Base-by-base conservation (phyloP, 1,140 invertebrate genomes). In the Hestina assimilis region DNA sequence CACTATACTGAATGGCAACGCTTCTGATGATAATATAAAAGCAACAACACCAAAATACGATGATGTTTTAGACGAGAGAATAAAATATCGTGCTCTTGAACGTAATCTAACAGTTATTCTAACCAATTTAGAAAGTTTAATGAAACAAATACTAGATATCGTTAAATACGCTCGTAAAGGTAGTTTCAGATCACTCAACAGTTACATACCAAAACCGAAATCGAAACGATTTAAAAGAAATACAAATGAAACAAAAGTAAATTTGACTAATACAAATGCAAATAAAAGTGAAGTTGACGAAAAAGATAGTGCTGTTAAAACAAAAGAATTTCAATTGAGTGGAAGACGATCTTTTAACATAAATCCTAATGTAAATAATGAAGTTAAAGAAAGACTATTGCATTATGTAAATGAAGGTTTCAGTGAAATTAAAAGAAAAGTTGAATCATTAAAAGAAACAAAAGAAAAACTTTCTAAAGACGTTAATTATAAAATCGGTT, bases 321-420 rank as follows among this genome's bases (percentile, higher is more conserved):
- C 33, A n/a, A 26, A 41, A 4, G 40, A 38, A 14, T 26, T 12
- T n/a, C n/a, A 40, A 23, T 28, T 20, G 9, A 29, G 33, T 26
- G 33, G 47, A 9, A 48, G 60, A 48, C 38, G 60, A 43, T 17
- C 28, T 0, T 42, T 55, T 26, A 14, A 38, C n/a, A 7, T 7
- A 1, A 14, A 26, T 2, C 19, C 21, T 4, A 5, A 19, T 4
- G 20, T 17, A 12, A 46, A 42, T 14, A 54, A 43, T 11, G 62
- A 63, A 53, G 54, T 79, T 3, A 75, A 69, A 60, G 38, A 47
- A 3, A 73, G 70, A 59, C 28, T 79, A 1, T 43, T 81, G 1
- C 24, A 43, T 0, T 74, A 73, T 33, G 57, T 81, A 11, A 54
- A 72, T 6, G 78, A 81, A 14, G 55, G 59, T 19, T 74, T 76